Evolutionary conservation across 2,888 invertebrate species (phyloP).

Genomic region (Coronaproctus castanopsis): DNA sequence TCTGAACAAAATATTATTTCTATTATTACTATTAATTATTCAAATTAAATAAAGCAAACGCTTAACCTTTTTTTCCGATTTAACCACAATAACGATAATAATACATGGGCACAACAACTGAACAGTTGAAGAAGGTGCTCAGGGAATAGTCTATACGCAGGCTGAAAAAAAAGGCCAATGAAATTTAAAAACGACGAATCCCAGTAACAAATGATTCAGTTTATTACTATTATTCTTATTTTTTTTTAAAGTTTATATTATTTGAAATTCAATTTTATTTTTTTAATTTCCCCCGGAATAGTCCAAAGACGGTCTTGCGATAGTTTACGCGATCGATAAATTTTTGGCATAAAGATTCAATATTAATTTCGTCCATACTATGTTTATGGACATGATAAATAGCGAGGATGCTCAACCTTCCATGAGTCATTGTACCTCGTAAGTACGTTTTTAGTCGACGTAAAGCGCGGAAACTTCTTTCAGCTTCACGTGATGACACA

Average conservation of each 20-base stretch:
- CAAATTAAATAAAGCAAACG: too few species aligned
- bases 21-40: too few species aligned
- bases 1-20: slow-evolving; percentile 26
- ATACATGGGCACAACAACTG: too few species aligned
- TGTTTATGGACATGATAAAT: background rate
- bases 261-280: background rate
- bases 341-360: background rate
- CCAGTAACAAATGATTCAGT: too few species aligned
- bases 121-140: too few species aligned
- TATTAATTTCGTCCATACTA: background rate
- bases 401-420: background rate
- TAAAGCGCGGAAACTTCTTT: background rate
- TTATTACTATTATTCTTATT: too few species aligned
- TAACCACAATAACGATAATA: background rate
- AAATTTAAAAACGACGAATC: too few species aligned
- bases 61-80: too few species aligned
- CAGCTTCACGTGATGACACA: background rate
- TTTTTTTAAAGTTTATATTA: too few species aligned
- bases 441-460: background rate
- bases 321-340: background rate
- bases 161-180: too few species aligned
- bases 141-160: too few species aligned
- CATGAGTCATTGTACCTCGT: background rate
- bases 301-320: background rate
- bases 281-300: too few species aligned